Evolutionary conservation across 2,888 invertebrate genomes (phyloP).

Genomic region (Agriopis leucophaearia): DNA sequence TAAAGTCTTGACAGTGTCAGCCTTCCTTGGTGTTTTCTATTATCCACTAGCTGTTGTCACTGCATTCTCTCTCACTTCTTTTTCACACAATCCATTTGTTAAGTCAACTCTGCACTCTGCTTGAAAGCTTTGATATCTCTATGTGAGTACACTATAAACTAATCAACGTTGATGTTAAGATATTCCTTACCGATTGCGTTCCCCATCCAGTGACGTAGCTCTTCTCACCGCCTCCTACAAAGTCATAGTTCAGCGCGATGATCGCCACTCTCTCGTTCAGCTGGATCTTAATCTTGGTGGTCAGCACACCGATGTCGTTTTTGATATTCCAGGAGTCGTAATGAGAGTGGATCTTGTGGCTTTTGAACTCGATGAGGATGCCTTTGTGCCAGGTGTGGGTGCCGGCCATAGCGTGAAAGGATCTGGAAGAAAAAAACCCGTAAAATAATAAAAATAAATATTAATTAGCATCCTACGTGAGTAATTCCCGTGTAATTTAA

Average conservation of each 20-base stretch:
- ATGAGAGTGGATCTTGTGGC: slow-evolving; percentile 50
- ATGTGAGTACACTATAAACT: too few species aligned
- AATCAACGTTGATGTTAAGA: too few species aligned
- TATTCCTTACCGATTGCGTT: slow-evolving; percentile 42
- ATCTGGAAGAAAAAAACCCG: slow-evolving; percentile 38
- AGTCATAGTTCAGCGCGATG: slow-evolving; percentile 43
- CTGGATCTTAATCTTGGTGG: slow-evolving; percentile 24
- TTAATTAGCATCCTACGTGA: too few species aligned
- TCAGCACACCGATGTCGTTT: slow-evolving; percentile 55
- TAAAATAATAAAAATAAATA: background rate
- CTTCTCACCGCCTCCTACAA: slow-evolving; percentile 39
- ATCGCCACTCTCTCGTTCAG: slow-evolving; percentile 37
- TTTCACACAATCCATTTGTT: too few species aligned
- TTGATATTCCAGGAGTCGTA: slow-evolving; percentile 53
- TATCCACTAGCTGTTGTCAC: too few species aligned
- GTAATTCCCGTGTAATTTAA: too few species aligned
- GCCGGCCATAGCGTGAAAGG: slow-evolving; percentile 53
- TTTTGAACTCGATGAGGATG: slow-evolving; percentile 41
- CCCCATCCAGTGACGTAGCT: slow-evolving; percentile 63
- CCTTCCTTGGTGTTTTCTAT: too few species aligned
- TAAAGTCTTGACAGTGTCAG: too few species aligned
- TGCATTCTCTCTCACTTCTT: too few species aligned
- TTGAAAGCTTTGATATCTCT: too few species aligned
- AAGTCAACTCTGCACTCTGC: too few species aligned
- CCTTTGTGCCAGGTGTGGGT: slow-evolving; percentile 53